phyloP scores from a whole-genome alignment of 2,797 vertebrate species.

The Sebastes minor region DNA sequence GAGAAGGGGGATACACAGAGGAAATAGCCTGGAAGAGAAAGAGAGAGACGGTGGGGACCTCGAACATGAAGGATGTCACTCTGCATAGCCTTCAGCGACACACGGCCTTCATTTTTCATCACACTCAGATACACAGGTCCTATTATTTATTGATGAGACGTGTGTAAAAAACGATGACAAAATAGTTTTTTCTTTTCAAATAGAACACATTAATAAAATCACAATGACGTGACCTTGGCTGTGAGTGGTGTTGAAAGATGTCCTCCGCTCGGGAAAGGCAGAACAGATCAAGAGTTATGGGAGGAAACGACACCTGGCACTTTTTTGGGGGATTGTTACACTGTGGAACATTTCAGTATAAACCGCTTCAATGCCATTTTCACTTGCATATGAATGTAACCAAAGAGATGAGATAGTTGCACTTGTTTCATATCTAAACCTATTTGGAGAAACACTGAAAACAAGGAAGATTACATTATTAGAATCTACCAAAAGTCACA shows the following conservation, averaged over 20 bases:
- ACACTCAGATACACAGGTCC: background rate
- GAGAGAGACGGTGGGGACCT: background rate
- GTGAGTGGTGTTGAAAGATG: background rate
- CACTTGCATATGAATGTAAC: background rate
- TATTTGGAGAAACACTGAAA: background rate
- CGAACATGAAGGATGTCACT: conserved; percentile 44
- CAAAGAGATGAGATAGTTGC: background rate
- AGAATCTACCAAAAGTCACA: background rate
- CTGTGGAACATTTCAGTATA: background rate
- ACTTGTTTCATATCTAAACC: background rate
- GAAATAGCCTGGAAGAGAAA: conserved; percentile 6
- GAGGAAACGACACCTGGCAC: background rate
- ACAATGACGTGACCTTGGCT: conserved; percentile 3
- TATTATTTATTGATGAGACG: conserved; percentile 49
- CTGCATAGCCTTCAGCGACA: conserved; percentile 10
- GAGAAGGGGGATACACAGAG: conserved; percentile 21
- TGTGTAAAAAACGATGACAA: conserved; percentile 8
- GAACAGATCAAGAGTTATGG: background rate
- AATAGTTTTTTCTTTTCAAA: conserved; percentile 8
- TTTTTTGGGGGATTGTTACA: background rate
- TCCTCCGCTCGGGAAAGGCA: background rate
- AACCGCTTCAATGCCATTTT: background rate
- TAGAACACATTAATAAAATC: background rate
- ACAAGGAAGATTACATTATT: background rate
- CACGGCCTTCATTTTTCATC: conserved; percentile 20